phyloP scores from a whole-genome alignment of 2,888 invertebrate species.

The Eilema caniola region DNA sequence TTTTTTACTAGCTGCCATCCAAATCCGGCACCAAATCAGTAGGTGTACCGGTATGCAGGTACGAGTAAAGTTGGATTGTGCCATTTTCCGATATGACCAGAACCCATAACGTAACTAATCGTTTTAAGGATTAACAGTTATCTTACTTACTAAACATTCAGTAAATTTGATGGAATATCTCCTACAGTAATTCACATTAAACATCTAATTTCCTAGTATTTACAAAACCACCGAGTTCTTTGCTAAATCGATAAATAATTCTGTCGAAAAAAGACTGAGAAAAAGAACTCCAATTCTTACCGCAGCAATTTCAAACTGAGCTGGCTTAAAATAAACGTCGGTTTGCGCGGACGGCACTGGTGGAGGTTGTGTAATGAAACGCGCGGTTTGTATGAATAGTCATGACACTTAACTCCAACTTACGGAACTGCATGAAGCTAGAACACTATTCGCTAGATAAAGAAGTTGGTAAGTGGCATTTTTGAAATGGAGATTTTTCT shows the following conservation, averaged over 20 bases:
- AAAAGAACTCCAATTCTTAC: constrained; percentile 18
- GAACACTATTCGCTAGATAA: constrained; percentile 24
- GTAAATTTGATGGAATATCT: not conserved
- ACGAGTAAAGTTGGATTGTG: no score
- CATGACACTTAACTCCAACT: constrained; percentile 33
- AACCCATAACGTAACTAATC: no score
- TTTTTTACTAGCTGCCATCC: no score
- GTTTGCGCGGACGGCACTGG: constrained; percentile 24
- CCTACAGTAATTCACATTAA: not conserved
- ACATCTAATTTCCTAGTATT: not conserved
- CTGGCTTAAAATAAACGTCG: constrained; percentile 44
- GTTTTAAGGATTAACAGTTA: no score
- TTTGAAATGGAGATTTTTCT: constrained; percentile 4
- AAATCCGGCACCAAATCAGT: no score
- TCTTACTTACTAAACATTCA: not conserved
- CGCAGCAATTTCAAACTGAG: constrained; percentile 28
- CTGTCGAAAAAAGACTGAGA: constrained; percentile 22
- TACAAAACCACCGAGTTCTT: not conserved
- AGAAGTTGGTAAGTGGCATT: constrained; percentile 33
- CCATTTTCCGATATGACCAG: no score
- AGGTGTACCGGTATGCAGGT: no score
- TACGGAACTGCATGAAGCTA: constrained; percentile 26
- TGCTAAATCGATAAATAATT: constrained; percentile 3
- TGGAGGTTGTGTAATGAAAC: constrained; percentile 67
- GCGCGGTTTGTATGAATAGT: constrained; percentile 76